A percentile compares a stretch with the other conserved stretches of the same genome.
These are phyloP conservation scores for Glossophaga mutica DNA, from an alignment of 2,797 vertebrate species.

Conservation along the genomic window DNA sequence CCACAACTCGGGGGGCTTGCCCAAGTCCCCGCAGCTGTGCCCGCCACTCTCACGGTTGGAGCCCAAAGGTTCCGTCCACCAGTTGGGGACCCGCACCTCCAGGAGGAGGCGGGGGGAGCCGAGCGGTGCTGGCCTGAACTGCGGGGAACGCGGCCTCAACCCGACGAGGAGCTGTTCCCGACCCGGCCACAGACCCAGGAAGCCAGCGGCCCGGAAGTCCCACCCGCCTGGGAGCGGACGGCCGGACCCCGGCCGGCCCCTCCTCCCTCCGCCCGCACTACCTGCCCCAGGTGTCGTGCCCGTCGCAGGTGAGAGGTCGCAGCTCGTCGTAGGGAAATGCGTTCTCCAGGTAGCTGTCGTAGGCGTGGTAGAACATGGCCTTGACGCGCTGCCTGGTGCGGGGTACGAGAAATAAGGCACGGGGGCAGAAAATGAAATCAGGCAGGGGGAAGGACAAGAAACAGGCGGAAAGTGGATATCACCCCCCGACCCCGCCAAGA, in stretches of 20 bases:
- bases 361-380: conserved; percentile 98
- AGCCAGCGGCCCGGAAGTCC: background rate
- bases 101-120: background rate
- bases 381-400: conserved; percentile 90
- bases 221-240: background rate
- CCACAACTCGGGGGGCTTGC: background rate
- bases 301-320: conserved; percentile 95
- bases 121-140: background rate
- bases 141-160: background rate
- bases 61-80: background rate
- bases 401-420: conserved; percentile 43
- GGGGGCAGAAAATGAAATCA: conserved; percentile 22
- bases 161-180: background rate
- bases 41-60: background rate
- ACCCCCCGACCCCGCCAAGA: background rate
- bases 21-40: background rate
- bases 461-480: background rate
- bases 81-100: background rate
- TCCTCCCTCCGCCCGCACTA: conserved; percentile 64
- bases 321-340: conserved; percentile 97
- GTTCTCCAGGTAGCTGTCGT: conserved; percentile 96
- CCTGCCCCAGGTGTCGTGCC: conserved; percentile 99
- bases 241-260: background rate
- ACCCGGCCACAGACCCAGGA: background rate
- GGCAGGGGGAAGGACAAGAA: background rate